phyloP scores from a whole-genome alignment of 2,797 vertebrate genomes.

The Enteromius unitaeniatus region DNA sequence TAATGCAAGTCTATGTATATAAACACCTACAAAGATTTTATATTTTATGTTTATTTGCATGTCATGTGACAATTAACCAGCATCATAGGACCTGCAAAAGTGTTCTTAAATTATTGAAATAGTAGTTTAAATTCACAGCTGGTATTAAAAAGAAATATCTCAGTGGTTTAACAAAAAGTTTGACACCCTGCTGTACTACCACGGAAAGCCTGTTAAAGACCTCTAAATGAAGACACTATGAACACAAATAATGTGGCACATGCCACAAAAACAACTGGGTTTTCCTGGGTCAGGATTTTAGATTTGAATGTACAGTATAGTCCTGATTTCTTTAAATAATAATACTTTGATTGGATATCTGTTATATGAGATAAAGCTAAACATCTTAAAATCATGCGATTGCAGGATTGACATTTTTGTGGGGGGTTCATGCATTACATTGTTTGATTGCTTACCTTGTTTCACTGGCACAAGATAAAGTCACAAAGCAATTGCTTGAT shows the following conservation, averaged over 20 bases:
- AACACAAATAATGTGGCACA: neutral
- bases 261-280: no score
- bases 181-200: no score
- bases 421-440: neutral
- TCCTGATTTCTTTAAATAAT: neutral
- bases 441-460: neutral
- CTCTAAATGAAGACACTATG: neutral
- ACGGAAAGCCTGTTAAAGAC: neutral
- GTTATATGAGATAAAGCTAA: neutral
- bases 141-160: neutral
- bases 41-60: neutral
- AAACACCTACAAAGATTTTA: neutral
- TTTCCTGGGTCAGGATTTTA: neutral
- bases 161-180: neutral
- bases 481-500: slow-evolving; percentile 5
- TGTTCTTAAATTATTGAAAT: neutral
- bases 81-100: neutral
- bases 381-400: neutral
- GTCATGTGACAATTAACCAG: neutral
- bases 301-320: neutral
- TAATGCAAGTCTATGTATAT: neutral
- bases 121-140: neutral
- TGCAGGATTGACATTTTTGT: neutral
- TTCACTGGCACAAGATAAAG: slow-evolving; percentile 26
- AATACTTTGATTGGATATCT: neutral